Evolutionary conservation across 2,888 invertebrate species (phyloP).

Genomic region (Phasia obesa): DNA sequence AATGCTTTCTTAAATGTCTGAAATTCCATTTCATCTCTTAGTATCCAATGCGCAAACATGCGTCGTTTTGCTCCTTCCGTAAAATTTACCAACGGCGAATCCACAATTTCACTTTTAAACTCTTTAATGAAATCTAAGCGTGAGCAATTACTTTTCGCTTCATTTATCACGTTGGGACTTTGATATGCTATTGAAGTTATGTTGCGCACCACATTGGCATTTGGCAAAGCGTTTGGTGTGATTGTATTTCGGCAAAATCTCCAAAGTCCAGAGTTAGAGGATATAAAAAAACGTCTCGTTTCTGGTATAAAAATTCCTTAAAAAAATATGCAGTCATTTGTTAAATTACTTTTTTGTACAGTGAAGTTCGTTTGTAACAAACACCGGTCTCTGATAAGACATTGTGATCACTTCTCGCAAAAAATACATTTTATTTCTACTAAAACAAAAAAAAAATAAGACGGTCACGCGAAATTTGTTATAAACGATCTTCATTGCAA

Average conservation of each 20-base stretch:
- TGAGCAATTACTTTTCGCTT: constrained; percentile 77
- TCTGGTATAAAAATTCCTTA: constrained; percentile 85
- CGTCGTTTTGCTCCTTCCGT: constrained; percentile 78
- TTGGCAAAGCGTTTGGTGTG: constrained; percentile 82
- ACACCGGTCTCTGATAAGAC: neutral
- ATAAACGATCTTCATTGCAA: constrained; percentile 32
- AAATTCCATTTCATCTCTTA: constrained; percentile 78
- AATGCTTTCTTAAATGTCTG: constrained; percentile 77
- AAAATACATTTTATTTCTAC: neutral
- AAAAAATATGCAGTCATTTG: constrained; percentile 22
- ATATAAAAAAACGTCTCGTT: constrained; percentile 85
- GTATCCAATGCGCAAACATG: constrained; percentile 81
- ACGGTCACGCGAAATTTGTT: neutral
- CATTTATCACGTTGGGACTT: constrained; percentile 75
- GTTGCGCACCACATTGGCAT: constrained; percentile 84
- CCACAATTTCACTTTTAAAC: constrained; percentile 73
- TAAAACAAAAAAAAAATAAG: no score
- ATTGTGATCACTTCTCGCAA: neutral
- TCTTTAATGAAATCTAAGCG: constrained; percentile 76
- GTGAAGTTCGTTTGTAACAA: constrained; percentile 30
- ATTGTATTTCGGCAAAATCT: constrained; percentile 81
- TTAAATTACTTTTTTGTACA: constrained; percentile 26
- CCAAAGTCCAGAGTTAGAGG: constrained; percentile 89
- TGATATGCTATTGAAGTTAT: constrained; percentile 83
- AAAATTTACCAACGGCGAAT: constrained; percentile 73